Evolutionary conservation across 2,888 invertebrate species (phyloP).

Genomic region (Hermodice carunculata): DNA sequence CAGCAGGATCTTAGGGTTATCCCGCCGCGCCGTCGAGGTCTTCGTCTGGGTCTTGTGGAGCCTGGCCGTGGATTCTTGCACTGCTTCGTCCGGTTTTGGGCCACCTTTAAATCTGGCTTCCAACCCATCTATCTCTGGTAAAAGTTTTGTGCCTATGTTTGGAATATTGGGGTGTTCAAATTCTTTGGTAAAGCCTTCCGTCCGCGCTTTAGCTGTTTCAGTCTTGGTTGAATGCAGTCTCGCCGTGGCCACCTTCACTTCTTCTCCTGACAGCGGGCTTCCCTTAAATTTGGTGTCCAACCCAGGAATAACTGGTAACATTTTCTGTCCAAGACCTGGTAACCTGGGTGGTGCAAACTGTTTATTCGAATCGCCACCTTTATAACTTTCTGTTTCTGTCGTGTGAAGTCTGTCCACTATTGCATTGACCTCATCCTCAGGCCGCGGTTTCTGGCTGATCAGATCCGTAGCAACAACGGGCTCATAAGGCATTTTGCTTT

Average conservation of each 20-base stretch:
- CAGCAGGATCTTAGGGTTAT: slow-evolving; percentile 6
- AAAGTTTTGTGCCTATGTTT: slow-evolving; percentile 7
- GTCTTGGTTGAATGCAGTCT: slow-evolving; percentile 3
- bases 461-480: slow-evolving; percentile 15
- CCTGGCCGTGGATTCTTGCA: background rate
- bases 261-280: background rate
- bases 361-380: background rate
- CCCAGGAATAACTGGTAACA: slow-evolving; percentile 10
- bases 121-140: slow-evolving; percentile 9
- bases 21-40: slow-evolving; percentile 1
- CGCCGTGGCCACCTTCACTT: background rate
- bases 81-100: background rate
- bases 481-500: no score
- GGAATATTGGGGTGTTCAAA: background rate
- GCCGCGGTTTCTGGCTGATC: slow-evolving; percentile 7
- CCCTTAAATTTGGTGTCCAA: slow-evolving; percentile 2
- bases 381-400: background rate
- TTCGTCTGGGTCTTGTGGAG: slow-evolving; percentile 9
- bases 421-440: background rate
- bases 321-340: slow-evolving; percentile 3
- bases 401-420: slow-evolving; percentile 14
- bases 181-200: slow-evolving; percentile 11
- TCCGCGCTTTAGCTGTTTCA: background rate
- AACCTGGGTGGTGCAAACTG: no score
- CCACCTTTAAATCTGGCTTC: slow-evolving; percentile 1